A percentile compares a stretch with the other conserved stretches of the same genome.
Evolutionary conservation across 2,113 vertebrate genomes (phyloP).

Genomic region (Globicephala melas): DNA sequence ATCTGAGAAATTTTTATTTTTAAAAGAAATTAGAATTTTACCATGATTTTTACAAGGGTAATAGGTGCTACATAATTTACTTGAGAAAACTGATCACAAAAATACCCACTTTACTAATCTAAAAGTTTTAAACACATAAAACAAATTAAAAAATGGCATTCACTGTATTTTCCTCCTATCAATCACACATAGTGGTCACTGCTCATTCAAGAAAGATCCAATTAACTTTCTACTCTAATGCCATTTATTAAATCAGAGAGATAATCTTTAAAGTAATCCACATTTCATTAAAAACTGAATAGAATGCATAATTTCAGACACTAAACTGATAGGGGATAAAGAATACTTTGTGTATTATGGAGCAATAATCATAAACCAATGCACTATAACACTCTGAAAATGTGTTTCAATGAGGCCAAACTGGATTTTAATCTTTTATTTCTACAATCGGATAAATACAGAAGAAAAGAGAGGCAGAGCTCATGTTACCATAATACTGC

Average conservation of each 20-base stretch:
- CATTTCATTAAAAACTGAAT: constrained; percentile 73
- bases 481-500: constrained; percentile 15
- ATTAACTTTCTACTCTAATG: constrained; percentile 66
- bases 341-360: constrained; percentile 7
- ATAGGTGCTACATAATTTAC: neutral
- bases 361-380: constrained; percentile 10
- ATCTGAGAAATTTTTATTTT: neutral
- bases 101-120: neutral
- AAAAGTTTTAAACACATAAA: constrained; percentile 39
- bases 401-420: constrained; percentile 30
- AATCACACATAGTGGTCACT: constrained; percentile 39
- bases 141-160: neutral
- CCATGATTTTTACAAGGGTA: neutral
- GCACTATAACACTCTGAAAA: constrained; percentile 4
- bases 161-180: constrained; percentile 24
- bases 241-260: constrained; percentile 58
- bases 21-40: neutral
- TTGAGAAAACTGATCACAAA: neutral
- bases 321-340: constrained; percentile 46
- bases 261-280: constrained; percentile 71
- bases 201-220: constrained; percentile 66
- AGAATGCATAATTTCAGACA: constrained; percentile 61
- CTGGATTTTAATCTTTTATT: constrained; percentile 37
- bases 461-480: constrained; percentile 10
- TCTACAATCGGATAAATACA: constrained; percentile 55